Base-by-base conservation (phyloP, 2,797 vertebrate genomes). In the Mycteria americana region DNA sequence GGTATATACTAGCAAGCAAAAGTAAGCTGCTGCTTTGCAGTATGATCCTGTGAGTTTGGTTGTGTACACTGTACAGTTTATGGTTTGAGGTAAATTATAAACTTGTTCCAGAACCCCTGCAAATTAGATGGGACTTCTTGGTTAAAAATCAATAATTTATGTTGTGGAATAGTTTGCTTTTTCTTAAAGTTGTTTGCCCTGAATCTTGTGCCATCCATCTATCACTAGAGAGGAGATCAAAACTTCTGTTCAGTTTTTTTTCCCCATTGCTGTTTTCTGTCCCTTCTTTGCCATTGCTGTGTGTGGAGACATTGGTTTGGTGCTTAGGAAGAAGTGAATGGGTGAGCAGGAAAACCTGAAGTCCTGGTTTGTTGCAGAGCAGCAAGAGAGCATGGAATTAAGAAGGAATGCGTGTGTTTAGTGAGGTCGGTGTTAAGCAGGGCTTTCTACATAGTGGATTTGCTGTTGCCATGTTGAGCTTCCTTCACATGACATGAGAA, bases 391-490 rank as follows among this genome's bases (percentile, higher is more conserved):
- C 28, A 31, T 45, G 51, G 60, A 72, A 39, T 63, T 88, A 35
- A 59, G n/a, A 60, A 79, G 53, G 59, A 77, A 57, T 68, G n/a
- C 37, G 30, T 13, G 24, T 78, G 31, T 82, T 78, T 76, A 59
- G 16, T 1, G 7, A 72, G 65, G 31, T 8, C 1, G 1, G 17
- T 64, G 63, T 39, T 65, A 28, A 2, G 1, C 30, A 46, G 67
- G 39, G 50, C 22, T 87, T 82, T 65, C 70, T 91, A 63, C 7
- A 0, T 4, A 22, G 8, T 65, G 63, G 24, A 43, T 85, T 89
- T 91, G 51, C 43, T 85, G 46, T 51, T 87, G 48, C 18, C 7
- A 0, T 2, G 4, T 48, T 46, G 41, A 85, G 33, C 27, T 83
- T 51, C 33, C 41, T 73, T 69, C 50, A 33, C 10, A 3, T 9